Conservation (phyloP, 2,888 invertebrate genomes). For the Seira musarum region DNA sequence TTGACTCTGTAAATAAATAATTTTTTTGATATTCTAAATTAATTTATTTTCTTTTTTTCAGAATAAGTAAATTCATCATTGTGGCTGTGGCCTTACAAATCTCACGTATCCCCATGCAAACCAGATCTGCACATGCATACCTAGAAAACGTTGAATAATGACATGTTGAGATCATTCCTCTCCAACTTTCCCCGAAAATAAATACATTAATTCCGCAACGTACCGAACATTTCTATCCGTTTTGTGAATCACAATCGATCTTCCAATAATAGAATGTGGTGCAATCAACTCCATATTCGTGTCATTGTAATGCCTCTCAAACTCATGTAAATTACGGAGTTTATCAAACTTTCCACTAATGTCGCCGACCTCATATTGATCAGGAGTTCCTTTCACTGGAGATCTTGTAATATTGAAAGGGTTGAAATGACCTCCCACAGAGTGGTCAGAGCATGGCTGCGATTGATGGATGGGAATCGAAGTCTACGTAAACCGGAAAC, state of each 20-base stretch:
- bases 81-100: slow-evolving; percentile 77
- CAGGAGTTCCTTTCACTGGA: slow-evolving; percentile 83
- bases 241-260: slow-evolving; percentile 89
- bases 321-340: slow-evolving; percentile 78
- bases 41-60: slow-evolving; percentile 14
- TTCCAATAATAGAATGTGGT: slow-evolving; percentile 84
- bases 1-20: slow-evolving; percentile 83
- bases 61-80: not conserved
- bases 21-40: not conserved
- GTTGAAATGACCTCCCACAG: slow-evolving; percentile 90
- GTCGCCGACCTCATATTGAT: slow-evolving; percentile 90
- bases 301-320: slow-evolving; percentile 79
- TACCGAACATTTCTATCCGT: slow-evolving; percentile 73
- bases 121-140: slow-evolving; percentile 89
- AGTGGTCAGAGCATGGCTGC: slow-evolving; percentile 89
- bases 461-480: slow-evolving; percentile 87
- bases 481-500: slow-evolving; percentile 75
- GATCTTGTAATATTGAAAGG: slow-evolving; percentile 81
- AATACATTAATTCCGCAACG: slow-evolving; percentile 11
- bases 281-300: slow-evolving; percentile 87
- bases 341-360: slow-evolving; percentile 89
- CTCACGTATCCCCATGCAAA: slow-evolving; percentile 89
- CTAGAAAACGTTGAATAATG: slow-evolving; percentile 72
- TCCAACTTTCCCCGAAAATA: no score
- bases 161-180: no score